Evolutionary conservation across 2,888 invertebrate genomes (phyloP).

Genomic region (Scaptomyza polygonia): DNA sequence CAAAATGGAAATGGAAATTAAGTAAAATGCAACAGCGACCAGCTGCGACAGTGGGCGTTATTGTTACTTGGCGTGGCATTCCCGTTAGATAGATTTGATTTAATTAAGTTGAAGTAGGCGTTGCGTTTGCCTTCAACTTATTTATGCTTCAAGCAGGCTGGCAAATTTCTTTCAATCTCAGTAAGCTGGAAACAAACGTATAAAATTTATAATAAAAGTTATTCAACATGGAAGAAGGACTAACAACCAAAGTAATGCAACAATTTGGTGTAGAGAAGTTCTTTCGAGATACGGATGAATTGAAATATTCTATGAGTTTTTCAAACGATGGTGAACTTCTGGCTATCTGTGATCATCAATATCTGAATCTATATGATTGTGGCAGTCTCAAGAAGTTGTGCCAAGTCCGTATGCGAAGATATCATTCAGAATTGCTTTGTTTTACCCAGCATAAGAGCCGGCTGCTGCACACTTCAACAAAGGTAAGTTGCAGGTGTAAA

Average conservation of each 20-base stretch:
- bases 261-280: conserved; percentile 41
- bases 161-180: not conserved
- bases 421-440: conserved; percentile 46
- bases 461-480: conserved; percentile 46
- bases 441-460: conserved; percentile 32
- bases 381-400: conserved; percentile 5
- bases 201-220: not conserved
- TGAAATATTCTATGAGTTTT: conserved; percentile 42
- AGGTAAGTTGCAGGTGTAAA: conserved; percentile 29
- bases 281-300: conserved; percentile 20
- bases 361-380: conserved; percentile 41
- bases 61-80: conserved; percentile 39
- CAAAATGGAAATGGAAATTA: conserved; percentile 63
- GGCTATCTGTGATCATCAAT: conserved; percentile 39
- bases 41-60: conserved; percentile 34
- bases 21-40: conserved; percentile 58
- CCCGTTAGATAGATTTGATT: conserved; percentile 53
- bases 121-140: not conserved
- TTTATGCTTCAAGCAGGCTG: not conserved
- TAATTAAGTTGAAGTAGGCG: conserved; percentile 59
- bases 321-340: conserved; percentile 40
- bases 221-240: conserved; percentile 7
- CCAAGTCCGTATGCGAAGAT: conserved; percentile 36
- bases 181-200: too few species aligned
- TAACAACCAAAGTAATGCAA: conserved; percentile 36